Evolutionary conservation across 1,140 invertebrate genomes (phyloP), one percentile per base, ranked within the genome.

Genomic region (Penaeus vannamei): DNA sequence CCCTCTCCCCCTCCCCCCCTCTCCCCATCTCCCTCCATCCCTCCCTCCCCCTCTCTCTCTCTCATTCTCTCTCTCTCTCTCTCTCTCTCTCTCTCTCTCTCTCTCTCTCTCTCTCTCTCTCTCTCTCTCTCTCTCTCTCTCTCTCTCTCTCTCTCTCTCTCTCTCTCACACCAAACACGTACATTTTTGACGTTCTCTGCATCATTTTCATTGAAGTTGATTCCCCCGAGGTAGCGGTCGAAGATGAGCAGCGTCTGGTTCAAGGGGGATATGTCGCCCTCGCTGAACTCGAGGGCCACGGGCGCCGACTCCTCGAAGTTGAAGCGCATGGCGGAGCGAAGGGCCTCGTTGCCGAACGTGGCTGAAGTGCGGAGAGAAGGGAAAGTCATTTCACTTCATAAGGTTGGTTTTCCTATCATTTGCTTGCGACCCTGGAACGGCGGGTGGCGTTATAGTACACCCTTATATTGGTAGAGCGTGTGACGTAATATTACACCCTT

Each of bases 221-320:
- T 29, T 32, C 87, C 86, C 0, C 84, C 77, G 0, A 90, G 61
- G 72, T 91, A 91, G 66, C 53, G 79, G 76, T 91, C 91, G 59
- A 87, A 90, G 26, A 89, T 86, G 53, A 72, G 82, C 29, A 91
- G 64, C 23, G 84, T 88, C 83, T 87, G 87, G 86, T 91, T 91
- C 29, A 91, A 61, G 26, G 89, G 91, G 2, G 91, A 36, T 4
- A 91, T 64, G 42, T 91, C 91, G 1, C 72, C 88, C 1, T 81
- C 85, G 19, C 72, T 46, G 29, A 91, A 91, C 60, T 90, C 91
- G 12, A 91, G 72, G 62, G 89, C 61, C 22, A 87, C 23, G 0
- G 90, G 90, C 0, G 36, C 91, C 4, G 61, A 64, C 10, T 83
- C 20, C 1, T 22, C 26, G 64, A 91, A 91, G 66, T 91, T 77